A percentile compares a stretch with the other conserved stretches of the same genome.
These are phyloP conservation scores for Matsumyia berberina DNA, from an alignment of 2,888 invertebrate species.

Conservation along the genomic window DNA sequence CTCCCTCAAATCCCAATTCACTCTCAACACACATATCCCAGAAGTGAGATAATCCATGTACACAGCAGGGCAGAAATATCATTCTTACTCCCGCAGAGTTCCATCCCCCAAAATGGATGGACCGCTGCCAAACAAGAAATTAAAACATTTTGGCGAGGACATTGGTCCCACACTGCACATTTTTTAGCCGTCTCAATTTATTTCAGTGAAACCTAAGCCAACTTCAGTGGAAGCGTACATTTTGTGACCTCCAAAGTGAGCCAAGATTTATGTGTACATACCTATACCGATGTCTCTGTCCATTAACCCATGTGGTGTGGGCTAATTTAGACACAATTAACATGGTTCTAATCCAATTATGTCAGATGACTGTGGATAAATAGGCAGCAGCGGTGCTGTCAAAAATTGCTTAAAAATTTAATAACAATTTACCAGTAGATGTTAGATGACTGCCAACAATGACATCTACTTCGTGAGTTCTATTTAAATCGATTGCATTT, in stretches of 20 bases:
- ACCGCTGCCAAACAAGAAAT: slow-evolving; percentile 54
- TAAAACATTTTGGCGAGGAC: slow-evolving; percentile 64
- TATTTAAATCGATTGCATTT: slow-evolving; percentile 61
- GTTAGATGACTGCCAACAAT: slow-evolving; percentile 4
- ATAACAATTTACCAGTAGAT: background rate
- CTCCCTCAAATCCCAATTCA: background rate
- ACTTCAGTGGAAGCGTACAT: slow-evolving; percentile 4
- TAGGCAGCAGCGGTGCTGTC: slow-evolving; percentile 10
- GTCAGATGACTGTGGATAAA: slow-evolving; percentile 15
- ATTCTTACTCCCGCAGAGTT: slow-evolving; percentile 14
- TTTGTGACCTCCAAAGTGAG: slow-evolving; percentile 22
- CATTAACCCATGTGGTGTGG: slow-evolving; percentile 23
- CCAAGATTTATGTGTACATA: slow-evolving; percentile 25
- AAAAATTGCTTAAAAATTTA: slow-evolving; percentile 7
- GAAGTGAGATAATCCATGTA: background rate
- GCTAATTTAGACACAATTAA: slow-evolving; percentile 54
- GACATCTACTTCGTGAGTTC: background rate
- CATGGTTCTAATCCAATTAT: slow-evolving; percentile 37
- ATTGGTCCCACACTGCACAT: slow-evolving; percentile 39
- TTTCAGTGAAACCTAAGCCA: slow-evolving; percentile 23
- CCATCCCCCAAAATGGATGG: slow-evolving; percentile 22
- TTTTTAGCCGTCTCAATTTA: background rate
- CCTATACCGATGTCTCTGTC: too few species aligned
- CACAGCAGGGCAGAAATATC: slow-evolving; percentile 9
- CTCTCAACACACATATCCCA: background rate